Evolutionary conservation across 2,797 vertebrate genomes (phyloP).

Genomic region (Cetoscarus ocellatus): DNA sequence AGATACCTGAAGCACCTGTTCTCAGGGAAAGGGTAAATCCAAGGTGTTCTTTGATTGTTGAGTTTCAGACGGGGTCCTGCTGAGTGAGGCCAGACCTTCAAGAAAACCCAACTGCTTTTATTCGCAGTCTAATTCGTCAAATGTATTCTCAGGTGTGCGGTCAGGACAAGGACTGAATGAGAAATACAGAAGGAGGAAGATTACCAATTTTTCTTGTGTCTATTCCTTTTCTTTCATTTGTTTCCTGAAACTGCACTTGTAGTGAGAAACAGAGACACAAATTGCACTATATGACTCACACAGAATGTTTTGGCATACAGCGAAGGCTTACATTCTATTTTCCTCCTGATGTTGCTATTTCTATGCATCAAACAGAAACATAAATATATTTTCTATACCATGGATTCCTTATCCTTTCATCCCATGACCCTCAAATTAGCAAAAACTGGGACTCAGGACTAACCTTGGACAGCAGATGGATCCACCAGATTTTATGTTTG

Average conservation of each 20-base stretch:
- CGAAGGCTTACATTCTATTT: too few relatives aligned
- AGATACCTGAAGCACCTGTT: background rate
- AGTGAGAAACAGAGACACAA: background rate
- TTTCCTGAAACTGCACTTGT: background rate
- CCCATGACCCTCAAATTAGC: too few relatives aligned
- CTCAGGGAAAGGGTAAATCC: background rate
- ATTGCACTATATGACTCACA: too few relatives aligned
- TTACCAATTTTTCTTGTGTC: background rate
- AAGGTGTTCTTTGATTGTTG: background rate
- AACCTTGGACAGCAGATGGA: too few relatives aligned
- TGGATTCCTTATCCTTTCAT: too few relatives aligned
- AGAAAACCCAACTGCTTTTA: background rate
- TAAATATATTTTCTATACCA: too few relatives aligned
- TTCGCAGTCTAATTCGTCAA: background rate
- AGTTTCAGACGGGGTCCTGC: background rate
- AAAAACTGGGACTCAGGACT: too few relatives aligned
- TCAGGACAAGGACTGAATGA: background rate
- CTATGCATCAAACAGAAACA: too few relatives aligned
- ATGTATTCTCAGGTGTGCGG: slow-evolving; percentile 1
- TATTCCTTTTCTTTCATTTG: background rate
- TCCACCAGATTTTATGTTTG: too few relatives aligned
- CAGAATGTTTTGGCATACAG: too few relatives aligned
- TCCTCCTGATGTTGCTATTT: too few relatives aligned
- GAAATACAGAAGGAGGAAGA: background rate
- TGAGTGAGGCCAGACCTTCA: background rate